Evolutionary conservation across 2,113 vertebrate genomes (phyloP).

Genomic region (Pipra filicauda): DNA sequence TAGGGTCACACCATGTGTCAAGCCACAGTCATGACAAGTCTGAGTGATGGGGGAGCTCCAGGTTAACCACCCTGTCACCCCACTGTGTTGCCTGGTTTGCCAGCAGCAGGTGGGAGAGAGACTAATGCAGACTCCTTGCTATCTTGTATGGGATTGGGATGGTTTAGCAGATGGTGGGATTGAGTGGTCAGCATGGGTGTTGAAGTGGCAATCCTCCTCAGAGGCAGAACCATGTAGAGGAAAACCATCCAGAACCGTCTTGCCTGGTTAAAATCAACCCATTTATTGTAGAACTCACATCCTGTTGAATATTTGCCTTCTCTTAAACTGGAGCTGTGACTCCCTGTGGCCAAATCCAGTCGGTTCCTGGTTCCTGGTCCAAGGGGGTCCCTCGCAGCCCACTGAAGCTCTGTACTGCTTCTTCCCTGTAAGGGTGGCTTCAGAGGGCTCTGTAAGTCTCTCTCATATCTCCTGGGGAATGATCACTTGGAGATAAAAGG

Average conservation of each 20-base stretch:
- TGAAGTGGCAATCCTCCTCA: conserved; percentile 25
- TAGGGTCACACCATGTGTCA: not conserved
- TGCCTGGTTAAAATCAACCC: not conserved
- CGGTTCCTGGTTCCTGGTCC: not conserved
- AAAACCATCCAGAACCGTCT: not conserved
- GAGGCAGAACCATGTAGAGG: not conserved
- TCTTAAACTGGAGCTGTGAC: not conserved
- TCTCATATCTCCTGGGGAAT: not conserved
- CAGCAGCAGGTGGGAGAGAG: not conserved
- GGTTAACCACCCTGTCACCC: not conserved
- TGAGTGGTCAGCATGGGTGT: not conserved
- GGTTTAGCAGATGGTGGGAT: not conserved
- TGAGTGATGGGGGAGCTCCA: not conserved
- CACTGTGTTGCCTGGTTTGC: not conserved
- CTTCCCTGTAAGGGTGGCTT: not conserved
- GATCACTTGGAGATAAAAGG: not conserved
- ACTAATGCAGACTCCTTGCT: not conserved
- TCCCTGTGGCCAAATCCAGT: not conserved
- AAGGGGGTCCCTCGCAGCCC: not conserved
- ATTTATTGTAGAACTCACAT: not conserved
- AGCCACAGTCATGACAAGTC: not conserved
- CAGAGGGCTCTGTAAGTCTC: not conserved
- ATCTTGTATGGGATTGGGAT: not conserved
- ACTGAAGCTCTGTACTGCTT: not conserved
- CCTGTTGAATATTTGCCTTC: not conserved